Evolutionary conservation across 2,797 vertebrate genomes (phyloP).

Genomic region (Alectoris magna): DNA sequence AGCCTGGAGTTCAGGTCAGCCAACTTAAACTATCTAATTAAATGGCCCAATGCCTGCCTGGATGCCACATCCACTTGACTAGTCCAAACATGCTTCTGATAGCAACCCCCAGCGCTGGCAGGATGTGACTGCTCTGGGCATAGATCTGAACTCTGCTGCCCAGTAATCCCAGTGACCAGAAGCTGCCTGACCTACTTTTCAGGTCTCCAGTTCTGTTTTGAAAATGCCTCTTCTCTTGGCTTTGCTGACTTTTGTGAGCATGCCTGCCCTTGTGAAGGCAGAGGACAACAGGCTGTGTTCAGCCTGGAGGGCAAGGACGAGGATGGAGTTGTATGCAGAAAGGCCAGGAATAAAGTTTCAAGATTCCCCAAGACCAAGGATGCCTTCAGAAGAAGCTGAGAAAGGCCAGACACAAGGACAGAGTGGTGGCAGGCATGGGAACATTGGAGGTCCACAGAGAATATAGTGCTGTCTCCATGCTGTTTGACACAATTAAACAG

Average conservation of each 20-base stretch:
- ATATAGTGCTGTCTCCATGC: not conserved
- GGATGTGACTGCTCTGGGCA: constrained; percentile 19
- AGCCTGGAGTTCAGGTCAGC: not conserved
- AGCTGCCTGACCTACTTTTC: constrained; percentile 37
- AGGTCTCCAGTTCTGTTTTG: not conserved
- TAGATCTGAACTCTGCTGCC: constrained; percentile 26
- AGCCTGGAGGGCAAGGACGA: not conserved
- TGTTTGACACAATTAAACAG: not conserved
- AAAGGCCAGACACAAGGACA: not conserved
- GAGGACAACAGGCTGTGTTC: not conserved
- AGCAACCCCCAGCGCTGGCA: not conserved
- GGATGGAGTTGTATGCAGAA: not conserved
- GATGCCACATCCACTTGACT: not conserved
- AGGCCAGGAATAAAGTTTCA: not conserved
- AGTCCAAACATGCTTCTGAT: constrained; percentile 3
- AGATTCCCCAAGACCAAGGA: not conserved
- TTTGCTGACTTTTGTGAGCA: not conserved
- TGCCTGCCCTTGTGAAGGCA: not conserved
- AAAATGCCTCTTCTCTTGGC: not conserved
- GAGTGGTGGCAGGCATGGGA: not conserved
- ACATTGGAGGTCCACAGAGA: not conserved
- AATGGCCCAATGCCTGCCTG: rapidly evolving
- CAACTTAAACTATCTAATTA: not conserved
- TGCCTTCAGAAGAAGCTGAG: not conserved
- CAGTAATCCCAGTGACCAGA: constrained; percentile 10